Evolutionary conservation across 2,888 invertebrate species (phyloP).

Genomic region (Agrotis segetum): DNA sequence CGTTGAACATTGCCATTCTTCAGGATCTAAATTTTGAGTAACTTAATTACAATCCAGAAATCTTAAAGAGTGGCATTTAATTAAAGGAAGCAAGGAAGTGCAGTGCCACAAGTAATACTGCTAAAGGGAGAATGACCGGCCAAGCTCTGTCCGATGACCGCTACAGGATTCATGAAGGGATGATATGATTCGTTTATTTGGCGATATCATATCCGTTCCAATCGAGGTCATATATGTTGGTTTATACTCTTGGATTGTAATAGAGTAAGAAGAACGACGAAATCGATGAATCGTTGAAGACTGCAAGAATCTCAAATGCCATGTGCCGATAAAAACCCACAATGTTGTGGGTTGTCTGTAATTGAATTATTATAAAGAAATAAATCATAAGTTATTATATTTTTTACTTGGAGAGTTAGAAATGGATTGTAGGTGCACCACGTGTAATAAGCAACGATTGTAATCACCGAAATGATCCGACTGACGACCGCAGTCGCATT

Average conservation of each 20-base stretch:
- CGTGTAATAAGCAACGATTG: slow-evolving; percentile 72
- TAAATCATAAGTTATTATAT: slow-evolving; percentile 24
- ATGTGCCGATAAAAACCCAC: background rate
- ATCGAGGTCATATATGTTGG: background rate
- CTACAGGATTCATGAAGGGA: background rate
- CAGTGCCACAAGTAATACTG: background rate
- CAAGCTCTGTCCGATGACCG: background rate
- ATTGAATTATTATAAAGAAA: slow-evolving; percentile 37
- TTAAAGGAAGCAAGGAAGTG: background rate
- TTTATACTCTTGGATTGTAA: background rate
- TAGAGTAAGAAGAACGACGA: background rate
- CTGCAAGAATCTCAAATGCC: background rate
- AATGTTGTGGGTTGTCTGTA: no score
- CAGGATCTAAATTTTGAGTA: background rate
- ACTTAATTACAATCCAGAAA: no score
- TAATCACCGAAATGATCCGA: slow-evolving; percentile 79
- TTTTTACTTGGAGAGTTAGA: slow-evolving; percentile 23
- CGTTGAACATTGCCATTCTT: background rate
- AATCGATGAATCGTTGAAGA: background rate
- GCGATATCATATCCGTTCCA: background rate
- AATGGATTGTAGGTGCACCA: slow-evolving; percentile 25
- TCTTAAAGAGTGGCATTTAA: background rate
- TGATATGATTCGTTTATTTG: slow-evolving; percentile 3
- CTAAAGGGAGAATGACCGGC: background rate
- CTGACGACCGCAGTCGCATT: slow-evolving; percentile 78